These are phyloP conservation scores for Micrasema longulum DNA, from an alignment of 1,140 invertebrate genomes.

Conservation along the genomic window DNA sequence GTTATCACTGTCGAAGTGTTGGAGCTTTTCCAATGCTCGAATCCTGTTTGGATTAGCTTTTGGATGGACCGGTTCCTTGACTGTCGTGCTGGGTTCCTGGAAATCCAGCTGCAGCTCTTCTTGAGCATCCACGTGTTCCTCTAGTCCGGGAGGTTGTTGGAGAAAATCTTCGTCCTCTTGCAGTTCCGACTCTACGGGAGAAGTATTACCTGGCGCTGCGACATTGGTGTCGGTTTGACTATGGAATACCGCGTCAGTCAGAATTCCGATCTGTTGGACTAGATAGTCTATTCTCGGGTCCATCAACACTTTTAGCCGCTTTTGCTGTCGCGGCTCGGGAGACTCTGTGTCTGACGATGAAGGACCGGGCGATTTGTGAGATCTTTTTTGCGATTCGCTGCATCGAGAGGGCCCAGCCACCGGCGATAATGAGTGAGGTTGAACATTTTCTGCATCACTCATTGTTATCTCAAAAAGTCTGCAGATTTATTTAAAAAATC, in stretches of 20 bases:
- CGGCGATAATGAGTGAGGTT: no score
- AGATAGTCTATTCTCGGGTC: neutral
- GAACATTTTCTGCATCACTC: no score
- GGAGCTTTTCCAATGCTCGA: neutral
- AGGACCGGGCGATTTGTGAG: no score
- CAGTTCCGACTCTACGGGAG: neutral
- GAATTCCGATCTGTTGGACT: neutral
- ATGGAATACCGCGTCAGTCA: neutral
- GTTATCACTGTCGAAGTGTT: neutral
- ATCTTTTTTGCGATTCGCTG: no score
- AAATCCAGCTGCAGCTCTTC: neutral
- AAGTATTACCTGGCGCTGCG: neutral
- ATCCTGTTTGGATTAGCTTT: neutral
- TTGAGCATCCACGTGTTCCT: neutral
- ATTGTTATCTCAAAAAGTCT: no score
- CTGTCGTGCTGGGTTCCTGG: neutral
- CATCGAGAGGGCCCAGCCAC: no score
- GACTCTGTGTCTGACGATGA: no score
- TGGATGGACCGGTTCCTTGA: neutral
- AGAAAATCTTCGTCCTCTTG: neutral
- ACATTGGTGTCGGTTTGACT: no score
- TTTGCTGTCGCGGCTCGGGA: no score
- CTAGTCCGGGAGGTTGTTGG: neutral
- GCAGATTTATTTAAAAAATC: no score
- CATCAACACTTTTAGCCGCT: no score